Base-by-base conservation (phyloP, 1,140 invertebrate species). In the Drosophila parabipectinata region DNA sequence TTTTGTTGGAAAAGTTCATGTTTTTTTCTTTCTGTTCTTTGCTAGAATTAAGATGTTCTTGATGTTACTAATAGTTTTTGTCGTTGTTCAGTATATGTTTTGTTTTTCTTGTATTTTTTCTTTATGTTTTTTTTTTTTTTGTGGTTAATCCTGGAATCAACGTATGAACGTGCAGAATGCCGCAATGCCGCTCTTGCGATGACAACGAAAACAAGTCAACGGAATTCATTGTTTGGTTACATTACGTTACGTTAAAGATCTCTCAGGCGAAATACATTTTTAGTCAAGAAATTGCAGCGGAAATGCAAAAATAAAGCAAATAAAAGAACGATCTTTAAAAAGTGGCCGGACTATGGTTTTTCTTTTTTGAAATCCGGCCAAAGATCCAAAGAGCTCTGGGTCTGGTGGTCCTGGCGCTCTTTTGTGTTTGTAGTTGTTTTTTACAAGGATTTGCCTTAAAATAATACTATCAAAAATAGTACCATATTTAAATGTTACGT, bases 381-480 rank as follows among this genome's bases (percentile, higher is more conserved):
- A 24, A 41, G 45, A 58, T 63, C 59, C 26, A 21, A 51, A 59
- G 30, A 64, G 57, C 51, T 48, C 51, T 48, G 5, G 7, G 7
- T 64, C 8, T 64, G 53, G 60, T 81, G 48, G 60, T 81, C 72
- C 21, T 63, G 71, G 72, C 64, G 57, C 63, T 75, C 63, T 61
- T 79, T 45, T 72, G 57, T 69, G 63, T 58, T 67, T 56, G 75
- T 83, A 75, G 80, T 84, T 81, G 72, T 85, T 90, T 84, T 82
- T 79, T 77, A 83, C 72, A 79, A 88, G 61, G 66, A 72, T 80
- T 89, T 84, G 73, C 84, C 84, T 89, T 89, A 89, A 89, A 88
- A 82, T 85, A 85, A 89, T 89, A 89, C 84, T 89, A 89, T 89
- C 77, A 89, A 89, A 88, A 89, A 89, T 89, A 89, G 84, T 89